Evolutionary conservation across 2,888 invertebrate species (phyloP).

Genomic region (Monopis laevigella): DNA sequence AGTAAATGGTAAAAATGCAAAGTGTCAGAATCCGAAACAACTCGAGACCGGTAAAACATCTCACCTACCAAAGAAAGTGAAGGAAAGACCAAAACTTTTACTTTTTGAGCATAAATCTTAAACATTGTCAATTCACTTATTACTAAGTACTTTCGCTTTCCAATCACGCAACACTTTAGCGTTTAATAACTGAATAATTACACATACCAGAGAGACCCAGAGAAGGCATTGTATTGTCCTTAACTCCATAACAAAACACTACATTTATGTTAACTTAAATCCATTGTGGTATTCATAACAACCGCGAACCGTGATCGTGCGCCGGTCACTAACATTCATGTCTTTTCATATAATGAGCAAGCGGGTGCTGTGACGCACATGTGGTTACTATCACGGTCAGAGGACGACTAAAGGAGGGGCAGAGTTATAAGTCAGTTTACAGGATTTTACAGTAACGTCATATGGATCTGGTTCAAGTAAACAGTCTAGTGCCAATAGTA

Average conservation of each 20-base stretch:
- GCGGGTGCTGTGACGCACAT: constrained; percentile 20
- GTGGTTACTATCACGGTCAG: constrained; percentile 26
- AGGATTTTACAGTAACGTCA: no score
- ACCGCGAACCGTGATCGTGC: constrained; percentile 22
- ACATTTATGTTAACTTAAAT: constrained; percentile 14
- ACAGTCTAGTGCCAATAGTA: no score
- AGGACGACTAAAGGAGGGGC: constrained; percentile 31
- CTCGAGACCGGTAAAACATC: no score
- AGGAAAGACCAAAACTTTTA: constrained; percentile 3
- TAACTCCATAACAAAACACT: constrained; percentile 28
- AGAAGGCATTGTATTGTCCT: constrained; percentile 33
- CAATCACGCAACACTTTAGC: no score
- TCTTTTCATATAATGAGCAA: no score
- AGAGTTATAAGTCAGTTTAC: no score
- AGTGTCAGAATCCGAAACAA: no score
- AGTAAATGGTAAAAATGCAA: no score
- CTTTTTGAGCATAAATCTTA: background rate
- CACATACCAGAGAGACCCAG: constrained; percentile 38
- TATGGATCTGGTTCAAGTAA: no score
- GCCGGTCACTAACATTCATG: constrained; percentile 24
- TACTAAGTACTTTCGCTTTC: constrained; percentile 3
- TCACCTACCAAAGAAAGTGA: no score
- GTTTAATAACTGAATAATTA: background rate
- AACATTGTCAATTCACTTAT: no score
- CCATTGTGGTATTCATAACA: constrained; percentile 13